phyloP scores from a whole-genome alignment of 1,140 invertebrate species.

The Panulirus ornatus region DNA sequence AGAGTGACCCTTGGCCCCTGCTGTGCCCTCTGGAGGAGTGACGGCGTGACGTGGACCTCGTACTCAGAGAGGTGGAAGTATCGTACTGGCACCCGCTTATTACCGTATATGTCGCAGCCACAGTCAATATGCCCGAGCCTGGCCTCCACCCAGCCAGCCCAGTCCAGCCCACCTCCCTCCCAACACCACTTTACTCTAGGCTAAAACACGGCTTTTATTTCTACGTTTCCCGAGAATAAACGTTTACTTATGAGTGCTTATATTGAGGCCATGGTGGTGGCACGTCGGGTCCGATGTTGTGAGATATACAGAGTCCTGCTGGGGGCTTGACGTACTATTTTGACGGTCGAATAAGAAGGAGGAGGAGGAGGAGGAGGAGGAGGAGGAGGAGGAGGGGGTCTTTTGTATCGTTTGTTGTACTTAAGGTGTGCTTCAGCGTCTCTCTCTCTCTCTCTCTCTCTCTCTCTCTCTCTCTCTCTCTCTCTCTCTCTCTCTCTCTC shows the following conservation, averaged over 20 bases:
- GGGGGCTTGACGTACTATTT: too few species aligned
- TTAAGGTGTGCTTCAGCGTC: background rate
- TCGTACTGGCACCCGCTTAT: slow-evolving; percentile 58
- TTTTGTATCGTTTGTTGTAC: too few species aligned
- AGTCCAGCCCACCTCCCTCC: background rate
- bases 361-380: too few species aligned
- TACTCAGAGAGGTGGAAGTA: slow-evolving; percentile 52
- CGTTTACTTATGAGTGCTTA: too few species aligned
- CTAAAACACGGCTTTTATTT: too few species aligned
- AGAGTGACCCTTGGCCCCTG: background rate
- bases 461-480: background rate
- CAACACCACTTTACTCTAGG: too few species aligned
- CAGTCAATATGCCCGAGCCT: slow-evolving; percentile 23
- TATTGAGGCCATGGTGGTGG: too few species aligned
- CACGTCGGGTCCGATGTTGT: too few species aligned
- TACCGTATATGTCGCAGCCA: slow-evolving; percentile 63
- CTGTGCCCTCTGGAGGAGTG: slow-evolving; percentile 4
- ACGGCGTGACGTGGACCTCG: slow-evolving; percentile 17
- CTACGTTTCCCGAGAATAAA: too few species aligned
- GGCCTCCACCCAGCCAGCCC: slow-evolving; percentile 17
- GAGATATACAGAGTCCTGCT: too few species aligned
- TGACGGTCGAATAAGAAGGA: too few species aligned
- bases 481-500: background rate
- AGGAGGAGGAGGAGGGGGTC: too few species aligned
- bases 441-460: background rate